These are phyloP conservation scores for Mystacides longicornis DNA, from an alignment of 2,888 invertebrate species.

Conservation along the genomic window DNA sequence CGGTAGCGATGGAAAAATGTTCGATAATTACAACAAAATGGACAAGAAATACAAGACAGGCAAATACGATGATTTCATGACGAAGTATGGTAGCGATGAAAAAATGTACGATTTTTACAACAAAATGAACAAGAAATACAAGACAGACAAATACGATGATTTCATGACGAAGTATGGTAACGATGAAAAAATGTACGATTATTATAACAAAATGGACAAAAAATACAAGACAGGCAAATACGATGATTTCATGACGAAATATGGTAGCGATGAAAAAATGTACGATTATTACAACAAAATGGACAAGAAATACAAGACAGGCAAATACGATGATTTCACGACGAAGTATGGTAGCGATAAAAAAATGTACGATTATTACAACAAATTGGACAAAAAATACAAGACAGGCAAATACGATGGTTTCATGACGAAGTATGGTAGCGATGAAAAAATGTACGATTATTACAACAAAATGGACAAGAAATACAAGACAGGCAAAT, in stretches of 20 bases:
- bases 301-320: not conserved
- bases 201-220: not conserved
- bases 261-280: not conserved
- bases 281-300: no score
- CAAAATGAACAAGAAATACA: not conserved
- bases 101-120: not conserved
- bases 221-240: not conserved
- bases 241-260: not conserved
- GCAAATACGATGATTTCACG: not conserved
- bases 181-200: not conserved
- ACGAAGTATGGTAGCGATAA: not conserved
- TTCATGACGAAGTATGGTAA: not conserved
- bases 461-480: not conserved
- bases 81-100: not conserved
- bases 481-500: not conserved
- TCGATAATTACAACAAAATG: not conserved
- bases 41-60: not conserved
- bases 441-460: not conserved
- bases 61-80: not conserved
- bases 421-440: not conserved
- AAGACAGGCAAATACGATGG: not conserved
- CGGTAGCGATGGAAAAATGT: not conserved
- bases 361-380: no score
- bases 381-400: not conserved
- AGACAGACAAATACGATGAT: not conserved